Evolutionary conservation across 2,888 invertebrate species (phyloP), one percentile per base, ranked within the genome.

Genomic region (Zaprionus lineosus): DNA sequence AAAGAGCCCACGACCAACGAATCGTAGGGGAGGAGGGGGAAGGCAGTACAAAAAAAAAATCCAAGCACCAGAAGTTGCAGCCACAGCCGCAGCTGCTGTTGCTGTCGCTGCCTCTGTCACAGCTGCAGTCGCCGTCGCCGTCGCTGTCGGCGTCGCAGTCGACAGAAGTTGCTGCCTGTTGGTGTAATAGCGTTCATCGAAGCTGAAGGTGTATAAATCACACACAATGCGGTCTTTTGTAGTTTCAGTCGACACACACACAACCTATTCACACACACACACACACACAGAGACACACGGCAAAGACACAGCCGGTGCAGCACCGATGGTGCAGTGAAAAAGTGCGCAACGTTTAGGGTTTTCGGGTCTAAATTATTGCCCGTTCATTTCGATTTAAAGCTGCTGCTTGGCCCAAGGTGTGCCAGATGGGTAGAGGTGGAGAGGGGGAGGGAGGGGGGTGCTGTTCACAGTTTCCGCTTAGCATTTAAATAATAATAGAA

Each of bases 191-290:
- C 85, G 85, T 81, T 84, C 81, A 81, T 81, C 85, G 85, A 78
- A 81, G 84, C 85, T 81, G 75, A 82, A 81, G 83, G 83, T 85
- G 83, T 85, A 81, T 81, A 81, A 81, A 81, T 84, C 81, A 81
- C 83, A 81, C 83, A 83, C 79, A 83, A 78, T 83, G 85, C 85
- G 85, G 83, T 82, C 85, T 81, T 81, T 83, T 81, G 79, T 84
- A 82, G 66, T 81, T 84, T 59, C 62, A 48, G 67, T 78, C 84
- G 58, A 84, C 77, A 81, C 55, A 18, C 56, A 56, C 52, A 44
- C 74, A 52, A 60, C 37, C 43, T 5, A 31, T 46, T 39, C 50
- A 46, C 24, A 33, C 52, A 29, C 57, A 58, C 33, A 61, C 50
- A 26, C 19, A 47, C 16, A 51, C 34, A 55, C 39, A 51, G 31